Conservation (phyloP, 2,888 invertebrate species). For the Drosophila gaucha region DNA sequence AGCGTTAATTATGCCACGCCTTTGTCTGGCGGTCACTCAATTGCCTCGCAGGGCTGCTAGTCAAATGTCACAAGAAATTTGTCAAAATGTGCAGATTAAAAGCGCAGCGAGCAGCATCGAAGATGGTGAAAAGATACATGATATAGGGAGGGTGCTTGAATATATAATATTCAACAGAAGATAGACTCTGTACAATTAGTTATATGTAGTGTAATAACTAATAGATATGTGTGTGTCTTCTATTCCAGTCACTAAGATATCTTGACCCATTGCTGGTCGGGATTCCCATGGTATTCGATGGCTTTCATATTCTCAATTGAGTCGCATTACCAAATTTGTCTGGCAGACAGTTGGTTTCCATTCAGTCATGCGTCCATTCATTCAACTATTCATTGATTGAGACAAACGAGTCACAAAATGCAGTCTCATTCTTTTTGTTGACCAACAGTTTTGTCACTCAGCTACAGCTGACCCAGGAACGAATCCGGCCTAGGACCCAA, state of each 20-base stretch:
- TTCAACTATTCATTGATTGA: slow-evolving; percentile 41
- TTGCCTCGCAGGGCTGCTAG: slow-evolving; percentile 28
- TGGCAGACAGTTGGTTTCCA: not conserved
- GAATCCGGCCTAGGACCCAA: slow-evolving; percentile 21
- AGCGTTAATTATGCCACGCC: slow-evolving; percentile 74
- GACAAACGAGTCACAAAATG: slow-evolving; percentile 38
- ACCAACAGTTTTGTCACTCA: slow-evolving; percentile 62
- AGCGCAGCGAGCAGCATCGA: slow-evolving; percentile 20
- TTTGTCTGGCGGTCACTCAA: slow-evolving; percentile 54
- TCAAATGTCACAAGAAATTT: slow-evolving; percentile 67
- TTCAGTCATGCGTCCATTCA: slow-evolving; percentile 31
- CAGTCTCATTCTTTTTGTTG: slow-evolving; percentile 68
- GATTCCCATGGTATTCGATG: slow-evolving; percentile 26
- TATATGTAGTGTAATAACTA: no score
- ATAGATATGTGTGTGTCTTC: not conserved
- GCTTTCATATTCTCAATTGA: slow-evolving; percentile 18
- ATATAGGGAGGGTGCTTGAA: slow-evolving; percentile 13
- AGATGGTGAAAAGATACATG: not conserved
- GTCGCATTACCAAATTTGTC: slow-evolving; percentile 46
- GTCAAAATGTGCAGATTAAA: slow-evolving; percentile 60
- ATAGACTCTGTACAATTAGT: not conserved
- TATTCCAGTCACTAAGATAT: not conserved
- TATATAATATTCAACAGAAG: not conserved
- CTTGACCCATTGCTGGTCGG: slow-evolving; percentile 6
- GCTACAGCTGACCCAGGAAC: slow-evolving; percentile 55